Evolutionary conservation across 1,140 invertebrate species (phyloP), one percentile per base, ranked within the genome.

Genomic region (Delia radicum): DNA sequence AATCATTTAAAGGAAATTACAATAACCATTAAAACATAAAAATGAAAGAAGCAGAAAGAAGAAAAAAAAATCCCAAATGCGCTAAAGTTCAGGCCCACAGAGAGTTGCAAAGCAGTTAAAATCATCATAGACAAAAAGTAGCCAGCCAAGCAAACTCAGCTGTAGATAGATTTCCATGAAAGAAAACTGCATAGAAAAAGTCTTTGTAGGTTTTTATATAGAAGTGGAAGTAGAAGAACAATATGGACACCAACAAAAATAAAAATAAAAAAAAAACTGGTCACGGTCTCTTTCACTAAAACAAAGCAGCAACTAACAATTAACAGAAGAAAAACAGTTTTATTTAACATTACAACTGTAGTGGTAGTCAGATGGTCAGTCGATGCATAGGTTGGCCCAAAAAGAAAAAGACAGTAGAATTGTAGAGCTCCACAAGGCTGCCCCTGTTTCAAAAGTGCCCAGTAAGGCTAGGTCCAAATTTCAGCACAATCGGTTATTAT

Each of bases 281-380:
- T 69, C 65, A 69, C 65, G 65, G 65, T 69, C 65, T 69, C 65
- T 69, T 69, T 69, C 65, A 33, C 29, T 33, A 21, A 69, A 69
- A 69, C 65, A 69, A 69, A 69, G 65, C 29, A 33, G 65, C 63
- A 63, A 33, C 13, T n/a, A 48, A 67, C 63, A 67, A 31, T 18
- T 27, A n/a, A n/a, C n/a, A n/a, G n/a, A n/a, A n/a, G n/a, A n/a
- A n/a, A n/a, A n/a, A 65, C 12, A 29, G n/a, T 29, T 29, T 26
- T 63, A 63, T 29, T n/a, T 18, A 65, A 29, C 29, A 69, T 33
- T 28, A 65, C 13, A 69, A 69, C 21, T 21, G 65, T 31, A 31
- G 21, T 26, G 27, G 18, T 69, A 29, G 29, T 69, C 29, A 13
- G 62, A 29, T 65, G 37, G 37, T 13, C 12, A 15, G 48, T 55